These are phyloP conservation scores for Syritta pipiens DNA, from an alignment of 2,888 invertebrate species.

Conservation along the genomic window DNA sequence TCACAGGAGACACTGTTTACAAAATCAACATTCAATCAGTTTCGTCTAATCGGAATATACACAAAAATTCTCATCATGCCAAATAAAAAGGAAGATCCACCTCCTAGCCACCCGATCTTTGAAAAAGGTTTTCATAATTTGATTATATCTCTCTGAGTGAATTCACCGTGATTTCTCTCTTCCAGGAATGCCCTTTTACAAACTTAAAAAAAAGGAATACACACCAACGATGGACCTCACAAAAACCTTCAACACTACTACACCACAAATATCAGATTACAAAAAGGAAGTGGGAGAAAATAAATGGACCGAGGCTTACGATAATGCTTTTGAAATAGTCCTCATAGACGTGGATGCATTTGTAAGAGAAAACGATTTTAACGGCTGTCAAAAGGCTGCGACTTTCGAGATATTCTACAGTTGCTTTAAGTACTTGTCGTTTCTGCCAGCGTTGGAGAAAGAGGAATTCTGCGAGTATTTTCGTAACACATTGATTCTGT, in stretches of 20 bases:
- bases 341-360: constrained; percentile 3
- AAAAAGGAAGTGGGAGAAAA: background rate
- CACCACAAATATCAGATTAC: background rate
- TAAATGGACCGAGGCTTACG: background rate
- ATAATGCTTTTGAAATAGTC: background rate
- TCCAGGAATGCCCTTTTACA: background rate
- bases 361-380: background rate
- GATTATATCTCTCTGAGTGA: no score
- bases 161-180: background rate
- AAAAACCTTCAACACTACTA: constrained; percentile 7
- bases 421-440: constrained; percentile 20
- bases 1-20: no score
- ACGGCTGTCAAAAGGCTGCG: constrained; percentile 31
- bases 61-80: background rate
- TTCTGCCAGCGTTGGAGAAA: constrained; percentile 7
- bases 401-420: constrained; percentile 41
- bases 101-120: background rate
- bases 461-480: constrained; percentile 21
- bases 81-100: no score
- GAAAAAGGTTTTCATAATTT: constrained; percentile 39
- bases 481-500: constrained; percentile 32
- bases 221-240: constrained; percentile 28
- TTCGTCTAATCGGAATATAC: no score
- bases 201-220: background rate
- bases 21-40: no score